Evolutionary conservation across 2,888 invertebrate genomes (phyloP).

Genomic region (Drosophila mayaguana): DNA sequence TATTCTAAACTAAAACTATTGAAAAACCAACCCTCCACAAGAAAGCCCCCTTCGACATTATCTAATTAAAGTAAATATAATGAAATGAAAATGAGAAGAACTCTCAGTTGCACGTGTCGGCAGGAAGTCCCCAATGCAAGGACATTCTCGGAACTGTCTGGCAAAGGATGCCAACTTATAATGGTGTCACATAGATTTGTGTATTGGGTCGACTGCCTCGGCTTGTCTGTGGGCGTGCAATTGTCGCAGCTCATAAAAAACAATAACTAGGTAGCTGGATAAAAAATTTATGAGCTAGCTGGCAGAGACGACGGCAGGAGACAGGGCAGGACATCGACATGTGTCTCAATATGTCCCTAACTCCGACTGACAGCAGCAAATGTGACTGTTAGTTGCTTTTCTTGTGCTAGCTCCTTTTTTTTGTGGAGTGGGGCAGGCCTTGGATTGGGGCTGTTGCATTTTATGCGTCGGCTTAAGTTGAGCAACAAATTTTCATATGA

Average conservation of each 20-base stretch:
- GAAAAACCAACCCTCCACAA: constrained; percentile 3
- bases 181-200: constrained; percentile 44
- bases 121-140: constrained; percentile 58
- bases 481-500: constrained; percentile 69
- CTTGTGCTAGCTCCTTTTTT: neutral
- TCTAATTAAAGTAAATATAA: constrained; percentile 39
- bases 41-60: constrained; percentile 2
- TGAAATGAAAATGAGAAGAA: constrained; percentile 28
- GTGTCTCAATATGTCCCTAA: constrained; percentile 62
- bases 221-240: constrained; percentile 51
- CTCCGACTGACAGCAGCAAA: constrained; percentile 60
- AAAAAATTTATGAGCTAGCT: constrained; percentile 76
- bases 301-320: constrained; percentile 5
- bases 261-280: constrained; percentile 67
- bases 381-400: constrained; percentile 29
- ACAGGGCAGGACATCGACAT: constrained; percentile 59
- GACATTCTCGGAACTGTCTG: constrained; percentile 46
- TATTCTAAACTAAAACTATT: neutral
- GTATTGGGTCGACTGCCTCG: neutral
- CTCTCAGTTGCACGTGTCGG: constrained; percentile 49
- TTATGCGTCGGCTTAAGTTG: constrained; percentile 67
- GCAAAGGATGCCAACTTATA: constrained; percentile 61
- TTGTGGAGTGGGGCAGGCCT: neutral
- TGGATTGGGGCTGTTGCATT: constrained; percentile 48
- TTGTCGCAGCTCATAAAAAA: constrained; percentile 80